These are phyloP conservation scores for Toxotes jaculatrix DNA, from an alignment of 2,113 vertebrate genomes.

Conservation along the genomic window DNA sequence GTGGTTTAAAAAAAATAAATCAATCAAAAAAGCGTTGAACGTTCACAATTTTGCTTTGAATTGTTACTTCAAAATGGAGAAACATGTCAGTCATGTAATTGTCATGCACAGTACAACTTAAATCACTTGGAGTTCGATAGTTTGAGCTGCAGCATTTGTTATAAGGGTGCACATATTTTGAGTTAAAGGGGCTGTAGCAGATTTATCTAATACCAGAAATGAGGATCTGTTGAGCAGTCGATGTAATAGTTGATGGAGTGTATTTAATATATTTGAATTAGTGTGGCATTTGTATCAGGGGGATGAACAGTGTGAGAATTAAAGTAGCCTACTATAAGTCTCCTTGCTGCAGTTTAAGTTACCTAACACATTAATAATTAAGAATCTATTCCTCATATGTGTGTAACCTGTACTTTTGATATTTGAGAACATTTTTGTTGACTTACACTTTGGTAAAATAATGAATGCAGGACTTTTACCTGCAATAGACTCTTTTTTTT, in stretches of 20 bases:
- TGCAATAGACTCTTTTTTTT: not conserved
- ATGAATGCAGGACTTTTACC: not conserved
- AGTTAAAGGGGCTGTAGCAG: not conserved
- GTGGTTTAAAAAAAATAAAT: too few species aligned
- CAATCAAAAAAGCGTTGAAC: too few species aligned
- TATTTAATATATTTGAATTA: not conserved
- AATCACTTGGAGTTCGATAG: too few species aligned
- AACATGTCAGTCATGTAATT: too few species aligned
- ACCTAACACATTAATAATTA: constrained; percentile 17
- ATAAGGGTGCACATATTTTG: not conserved
- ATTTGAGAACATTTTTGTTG: not conserved
- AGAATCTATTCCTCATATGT: not conserved
- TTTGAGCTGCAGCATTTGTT: too few species aligned
- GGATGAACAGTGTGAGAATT: not conserved
- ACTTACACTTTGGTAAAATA: not conserved
- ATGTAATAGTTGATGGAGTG: not conserved
- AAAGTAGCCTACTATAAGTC: not conserved
- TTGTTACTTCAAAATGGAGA: too few species aligned
- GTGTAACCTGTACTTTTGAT: not conserved
- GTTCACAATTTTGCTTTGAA: too few species aligned
- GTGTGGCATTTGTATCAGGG: not conserved
- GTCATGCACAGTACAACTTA: too few species aligned
- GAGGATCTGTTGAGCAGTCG: not conserved
- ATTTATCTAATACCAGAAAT: not conserved
- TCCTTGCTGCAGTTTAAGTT: not conserved